Base-by-base conservation (phyloP, 2,797 vertebrate genomes). In the Sebastes cheni region DNA sequence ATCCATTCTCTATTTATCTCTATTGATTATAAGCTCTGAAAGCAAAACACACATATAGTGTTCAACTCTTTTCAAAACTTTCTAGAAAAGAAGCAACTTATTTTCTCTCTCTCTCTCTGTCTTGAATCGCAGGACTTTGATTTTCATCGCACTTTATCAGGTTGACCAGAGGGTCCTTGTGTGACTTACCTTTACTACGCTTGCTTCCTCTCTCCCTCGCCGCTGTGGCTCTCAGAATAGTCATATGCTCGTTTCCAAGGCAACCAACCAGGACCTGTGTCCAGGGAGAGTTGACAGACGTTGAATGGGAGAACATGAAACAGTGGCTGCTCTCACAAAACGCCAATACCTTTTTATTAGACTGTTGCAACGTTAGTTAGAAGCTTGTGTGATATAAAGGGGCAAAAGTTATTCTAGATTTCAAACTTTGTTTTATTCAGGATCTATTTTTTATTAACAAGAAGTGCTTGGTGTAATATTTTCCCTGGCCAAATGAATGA, bases 201-300 rank as follows among this genome's bases (percentile, higher is more conserved):
- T 92, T 55, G 30, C 79, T 80, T 65, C 83, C 80, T 90, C 83
- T 80, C 85, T 87, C 77, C 67, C 66, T 93, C 87, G 84, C 86
- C 36, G 72, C 84, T 2, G 71, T 52, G 67, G 81, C 70, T 82
- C 91, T 94, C 86, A 86, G 90, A 95, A 93, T 95, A 95, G 95
- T 94, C 91, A 89, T 92, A 90, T 89, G 90, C 91, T 82, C 82
- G 95, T 96, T 96, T 94, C 96, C 95, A 94, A 83, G 94, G 96
- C 91, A 94, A 95, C 93, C 84, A 93, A 93, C 91, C 88, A 89
- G 89, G 88, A 94, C 93, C 91, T 85, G 88, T 89, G 92, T 89
- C 88, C 91, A 90, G 81, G 78, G 83, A 91, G 89, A 82, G 88
- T 88, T 90, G 89, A 93, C 80, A 89, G 89, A 90, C 83, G 9